These are phyloP conservation scores for Hoplias malabaricus DNA, from an alignment of 2,113 vertebrate species.

Conservation along the genomic window DNA sequence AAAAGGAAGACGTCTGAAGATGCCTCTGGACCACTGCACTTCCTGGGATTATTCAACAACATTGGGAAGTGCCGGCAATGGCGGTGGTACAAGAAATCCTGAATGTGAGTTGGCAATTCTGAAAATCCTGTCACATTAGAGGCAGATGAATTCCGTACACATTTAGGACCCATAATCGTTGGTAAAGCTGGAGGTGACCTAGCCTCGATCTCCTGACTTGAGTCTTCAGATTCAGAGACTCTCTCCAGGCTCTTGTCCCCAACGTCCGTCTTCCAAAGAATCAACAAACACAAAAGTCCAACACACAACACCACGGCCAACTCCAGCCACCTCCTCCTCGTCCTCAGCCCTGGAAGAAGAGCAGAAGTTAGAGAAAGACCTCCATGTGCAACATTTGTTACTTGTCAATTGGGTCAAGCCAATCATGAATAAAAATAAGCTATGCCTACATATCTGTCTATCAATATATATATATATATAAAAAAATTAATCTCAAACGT, in stretches of 20 bases:
- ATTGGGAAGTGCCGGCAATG: conserved; percentile 78
- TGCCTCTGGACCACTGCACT: conserved; percentile 60
- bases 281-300: neutral
- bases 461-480: too few relatives aligned
- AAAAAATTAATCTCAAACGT: too few relatives aligned
- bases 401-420: too few relatives aligned
- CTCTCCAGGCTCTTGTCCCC: neutral
- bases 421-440: too few relatives aligned
- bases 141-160: neutral
- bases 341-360: neutral
- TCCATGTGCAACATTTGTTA: too few relatives aligned
- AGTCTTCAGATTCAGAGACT: neutral
- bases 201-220: neutral
- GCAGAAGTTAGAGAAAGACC: neutral
- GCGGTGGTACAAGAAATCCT: conserved; percentile 75
- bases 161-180: neutral
- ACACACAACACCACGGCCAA: neutral
- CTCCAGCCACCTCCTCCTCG: neutral
- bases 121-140: conserved; percentile 56
- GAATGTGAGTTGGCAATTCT: conserved; percentile 63
- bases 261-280: neutral
- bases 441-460: too few relatives aligned
- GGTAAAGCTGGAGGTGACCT: neutral
- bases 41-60: conserved; percentile 68
- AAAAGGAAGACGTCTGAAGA: conserved; percentile 77